These are phyloP conservation scores for Calephelis perditalis DNA, from an alignment of 2,888 invertebrate genomes.

Conservation along the genomic window DNA sequence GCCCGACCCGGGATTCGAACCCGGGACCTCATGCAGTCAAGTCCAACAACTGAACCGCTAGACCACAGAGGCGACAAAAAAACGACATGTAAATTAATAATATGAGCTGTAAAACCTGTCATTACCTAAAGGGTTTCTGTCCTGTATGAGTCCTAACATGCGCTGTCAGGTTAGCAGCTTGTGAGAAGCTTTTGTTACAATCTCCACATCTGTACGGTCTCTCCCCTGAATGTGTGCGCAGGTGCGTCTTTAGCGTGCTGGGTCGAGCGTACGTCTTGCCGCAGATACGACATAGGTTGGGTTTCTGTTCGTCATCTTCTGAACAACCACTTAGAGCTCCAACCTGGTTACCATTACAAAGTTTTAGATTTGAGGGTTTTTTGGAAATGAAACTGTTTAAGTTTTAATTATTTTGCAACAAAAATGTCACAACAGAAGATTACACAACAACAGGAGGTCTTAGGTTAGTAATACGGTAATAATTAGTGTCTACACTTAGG, in stretches of 20 bases:
- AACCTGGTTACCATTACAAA: constrained; percentile 39
- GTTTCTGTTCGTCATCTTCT: constrained; percentile 85
- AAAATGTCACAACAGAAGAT: too few relatives aligned
- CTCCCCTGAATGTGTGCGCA: constrained; percentile 97
- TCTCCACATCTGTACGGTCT: constrained; percentile 93
- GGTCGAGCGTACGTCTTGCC: constrained; percentile 98
- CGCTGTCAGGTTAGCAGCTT: constrained; percentile 98
- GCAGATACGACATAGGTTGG: constrained; percentile 95
- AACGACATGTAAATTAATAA: too few relatives aligned
- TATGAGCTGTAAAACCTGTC: neutral
- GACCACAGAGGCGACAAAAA: too few relatives aligned
- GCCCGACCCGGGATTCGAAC: too few relatives aligned
- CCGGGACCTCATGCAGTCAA: too few relatives aligned
- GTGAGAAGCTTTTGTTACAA: constrained; percentile 97
- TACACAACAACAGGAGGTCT: too few relatives aligned
- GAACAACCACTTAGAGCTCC: constrained; percentile 79
- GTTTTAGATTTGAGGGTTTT: too few relatives aligned
- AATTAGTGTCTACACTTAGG: too few relatives aligned
- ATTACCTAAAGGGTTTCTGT: constrained; percentile 93
- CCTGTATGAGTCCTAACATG: constrained; percentile 97
- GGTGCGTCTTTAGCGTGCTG: constrained; percentile 97
- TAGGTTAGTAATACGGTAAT: too few relatives aligned
- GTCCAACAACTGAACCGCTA: too few relatives aligned
- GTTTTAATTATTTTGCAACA: too few relatives aligned
- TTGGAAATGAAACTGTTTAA: neutral